These are phyloP conservation scores for Hirundichthys speculiger DNA, from an alignment of 2,113 vertebrate genomes.

Conservation along the genomic window DNA sequence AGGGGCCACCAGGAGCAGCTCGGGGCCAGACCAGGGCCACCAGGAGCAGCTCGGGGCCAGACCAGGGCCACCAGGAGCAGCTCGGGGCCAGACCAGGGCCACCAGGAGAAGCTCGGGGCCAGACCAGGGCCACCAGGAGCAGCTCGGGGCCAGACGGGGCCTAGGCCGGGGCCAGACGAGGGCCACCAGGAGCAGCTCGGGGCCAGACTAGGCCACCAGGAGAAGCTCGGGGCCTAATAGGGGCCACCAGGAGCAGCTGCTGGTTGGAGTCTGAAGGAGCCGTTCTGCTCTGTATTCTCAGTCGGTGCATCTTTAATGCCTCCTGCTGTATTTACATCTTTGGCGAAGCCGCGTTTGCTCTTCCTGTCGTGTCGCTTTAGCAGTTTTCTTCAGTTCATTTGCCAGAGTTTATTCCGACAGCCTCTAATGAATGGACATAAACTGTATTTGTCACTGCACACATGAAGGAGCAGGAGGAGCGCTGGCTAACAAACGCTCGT, in stretches of 20 bases:
- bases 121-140: not conserved
- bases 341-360: not conserved
- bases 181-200: not conserved
- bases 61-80: not conserved
- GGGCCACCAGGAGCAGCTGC: not conserved
- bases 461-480: not conserved
- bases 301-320: slow-evolving; percentile 5
- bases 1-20: no score
- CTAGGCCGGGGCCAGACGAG: not conserved
- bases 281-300: not conserved
- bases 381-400: not conserved
- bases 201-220: not conserved
- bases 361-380: slow-evolving; percentile 18
- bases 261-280: slow-evolving; percentile 15
- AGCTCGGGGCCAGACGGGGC: no score
- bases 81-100: not conserved
- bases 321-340: slow-evolving; percentile 11
- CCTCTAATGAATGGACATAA: slow-evolving; percentile 2
- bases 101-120: not conserved
- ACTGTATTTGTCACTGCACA: slow-evolving; percentile 3
- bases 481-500: not conserved
- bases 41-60: not conserved
- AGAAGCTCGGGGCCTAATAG: not conserved
- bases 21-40: not conserved
- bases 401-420: not conserved